phyloP scores from a whole-genome alignment of 2,113 vertebrate genomes.

The Pseudorectes ferrugineus region DNA sequence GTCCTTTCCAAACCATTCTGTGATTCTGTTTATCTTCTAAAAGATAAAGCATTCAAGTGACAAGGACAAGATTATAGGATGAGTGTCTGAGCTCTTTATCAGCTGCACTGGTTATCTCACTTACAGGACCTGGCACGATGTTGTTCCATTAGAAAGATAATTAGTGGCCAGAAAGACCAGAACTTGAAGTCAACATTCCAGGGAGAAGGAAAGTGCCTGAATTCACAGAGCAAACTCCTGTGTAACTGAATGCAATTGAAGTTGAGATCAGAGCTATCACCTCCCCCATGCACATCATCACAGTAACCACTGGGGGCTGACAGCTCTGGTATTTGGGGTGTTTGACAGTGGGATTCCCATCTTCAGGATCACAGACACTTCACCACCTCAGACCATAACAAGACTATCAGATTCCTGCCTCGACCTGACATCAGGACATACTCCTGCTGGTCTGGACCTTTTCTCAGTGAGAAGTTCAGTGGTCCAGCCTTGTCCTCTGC shows the following conservation, averaged over 20 bases:
- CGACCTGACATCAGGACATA: neutral
- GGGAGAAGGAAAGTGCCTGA: neutral
- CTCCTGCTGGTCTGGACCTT: neutral
- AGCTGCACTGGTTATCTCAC: neutral
- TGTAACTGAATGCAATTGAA: neutral
- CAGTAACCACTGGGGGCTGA: neutral
- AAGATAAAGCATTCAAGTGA: neutral
- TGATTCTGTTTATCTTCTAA: neutral
- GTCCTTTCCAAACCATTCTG: neutral
- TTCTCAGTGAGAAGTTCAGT: neutral
- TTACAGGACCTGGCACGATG: neutral
- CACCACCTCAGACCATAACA: neutral
- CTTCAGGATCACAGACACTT: neutral
- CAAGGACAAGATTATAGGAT: neutral
- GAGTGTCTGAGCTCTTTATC: neutral
- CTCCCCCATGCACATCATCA: neutral
- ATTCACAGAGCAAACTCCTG: neutral
- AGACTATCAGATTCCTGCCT: neutral
- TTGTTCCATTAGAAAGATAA: neutral
- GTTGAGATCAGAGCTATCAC: neutral
- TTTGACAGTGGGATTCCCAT: neutral
- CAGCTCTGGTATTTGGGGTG: neutral
- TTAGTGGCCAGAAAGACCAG: neutral
- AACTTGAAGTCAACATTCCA: neutral
- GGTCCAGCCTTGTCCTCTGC: neutral